These are phyloP conservation scores for Labeo calbasu DNA, from an alignment of 2,797 vertebrate species.

Conservation along the genomic window DNA sequence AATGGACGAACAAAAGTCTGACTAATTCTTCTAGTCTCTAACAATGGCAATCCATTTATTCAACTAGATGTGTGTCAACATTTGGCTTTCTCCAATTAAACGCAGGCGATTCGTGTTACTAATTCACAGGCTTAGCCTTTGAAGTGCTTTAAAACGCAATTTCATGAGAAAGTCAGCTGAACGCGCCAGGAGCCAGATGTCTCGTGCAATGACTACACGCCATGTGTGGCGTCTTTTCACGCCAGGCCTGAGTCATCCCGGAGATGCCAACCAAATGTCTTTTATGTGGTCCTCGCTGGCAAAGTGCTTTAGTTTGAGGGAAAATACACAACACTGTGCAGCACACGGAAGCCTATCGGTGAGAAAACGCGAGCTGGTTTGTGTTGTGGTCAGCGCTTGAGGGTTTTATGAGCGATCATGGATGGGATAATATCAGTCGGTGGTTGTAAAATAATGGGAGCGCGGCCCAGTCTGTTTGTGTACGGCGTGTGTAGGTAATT, in stretches of 20 bases:
- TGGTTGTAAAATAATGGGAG: conserved; percentile 43
- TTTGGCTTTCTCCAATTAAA: conserved; percentile 3
- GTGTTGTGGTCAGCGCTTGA: conserved; percentile 1
- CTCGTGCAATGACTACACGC: conserved; percentile 47
- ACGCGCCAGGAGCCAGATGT: conserved; percentile 50
- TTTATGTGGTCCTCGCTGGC: background rate
- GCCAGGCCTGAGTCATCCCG: conserved; percentile 48
- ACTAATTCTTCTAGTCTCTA: background rate
- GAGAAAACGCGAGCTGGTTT: background rate
- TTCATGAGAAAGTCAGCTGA: conserved; percentile 16
- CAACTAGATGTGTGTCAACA: conserved; percentile 19
- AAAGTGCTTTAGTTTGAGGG: conserved; percentile 2
- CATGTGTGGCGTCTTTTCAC: conserved; percentile 49
- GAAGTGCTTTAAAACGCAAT: conserved; percentile 26
- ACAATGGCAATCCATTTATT: background rate
- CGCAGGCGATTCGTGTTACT: background rate
- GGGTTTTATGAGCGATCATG: conserved; percentile 51
- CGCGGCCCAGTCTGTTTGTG: conserved; percentile 22
- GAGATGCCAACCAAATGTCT: conserved; percentile 51
- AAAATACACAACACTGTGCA: background rate
- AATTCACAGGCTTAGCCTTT: conserved; percentile 11
- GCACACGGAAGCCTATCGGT: background rate
- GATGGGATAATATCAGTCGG: conserved; percentile 23
- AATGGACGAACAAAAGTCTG: background rate
- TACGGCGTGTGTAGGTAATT: conserved; percentile 35